Evolutionary conservation across 2,888 invertebrate species (phyloP), one percentile per base, ranked within the genome.

Genomic region (Autographa gamma): DNA sequence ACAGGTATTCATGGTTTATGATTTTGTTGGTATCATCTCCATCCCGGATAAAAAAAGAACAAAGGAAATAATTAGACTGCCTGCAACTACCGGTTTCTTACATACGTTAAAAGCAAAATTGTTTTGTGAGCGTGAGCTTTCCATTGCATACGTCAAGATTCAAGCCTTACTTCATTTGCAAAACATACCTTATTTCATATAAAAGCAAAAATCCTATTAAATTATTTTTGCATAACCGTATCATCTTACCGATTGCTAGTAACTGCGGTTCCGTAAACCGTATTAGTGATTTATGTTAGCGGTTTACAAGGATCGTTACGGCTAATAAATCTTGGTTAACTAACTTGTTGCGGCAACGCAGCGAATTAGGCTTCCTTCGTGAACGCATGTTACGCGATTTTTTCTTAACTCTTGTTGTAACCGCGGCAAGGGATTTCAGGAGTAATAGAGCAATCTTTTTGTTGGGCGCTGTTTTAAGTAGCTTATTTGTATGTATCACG

Each of bases 321-420:
- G 88, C 86, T 89, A 90, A 92, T 93, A 93, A 93, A 93, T 93
- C 92, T 90, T 85, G 75, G 88, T 91, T 92, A 92, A 93, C 93
- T 92, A 92, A 93, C 93, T 93, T 93, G 92, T 92, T 92, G 92
- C 91, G 87, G 88, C 78, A 73, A 81, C 74, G 84, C 83, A 78
- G 74, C 60, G 88, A 88, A 90, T 90, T 90, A 92, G 89, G 87
- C 83, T 85, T 85, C 80, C 78, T 82, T 74, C 81, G 81, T 77
- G 79, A 86, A 87, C 82, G 85, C 82, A 82, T 80, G 85, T 86
- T 82, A 82, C 80, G 76, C 79, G 76, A 76, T 70, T 73, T 74
- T 78, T 73, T 69, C 61, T 64, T 64, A 59, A 32, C 32, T 19
- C 54, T 38, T 48, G 66, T 85, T 78, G 80, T 81, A 81, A 69